Base-by-base conservation (phyloP, 2,888 invertebrate species). In the Ophioninae sp. region DNA sequence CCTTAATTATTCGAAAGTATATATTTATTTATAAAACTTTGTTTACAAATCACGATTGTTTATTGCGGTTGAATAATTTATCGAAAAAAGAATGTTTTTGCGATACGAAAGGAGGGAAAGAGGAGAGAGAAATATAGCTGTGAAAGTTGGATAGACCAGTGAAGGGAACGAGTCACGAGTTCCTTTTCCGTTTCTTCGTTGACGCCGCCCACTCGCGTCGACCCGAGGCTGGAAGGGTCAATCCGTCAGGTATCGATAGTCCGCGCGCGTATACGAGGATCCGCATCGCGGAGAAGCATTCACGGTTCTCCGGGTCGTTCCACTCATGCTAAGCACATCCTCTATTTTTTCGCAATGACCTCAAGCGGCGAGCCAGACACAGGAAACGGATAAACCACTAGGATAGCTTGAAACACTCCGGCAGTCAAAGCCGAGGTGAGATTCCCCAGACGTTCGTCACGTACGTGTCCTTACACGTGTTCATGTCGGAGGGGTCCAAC, bases 231-330 rank as follows among this genome's bases (percentile, higher is more conserved):
- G 44, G 37, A 20, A 78, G 80, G 89, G 88, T 89, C 88, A 89
- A 85, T 88, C 89, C 86, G 88, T 89, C 89, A 86, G 87, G 80
- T 86, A 89, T 89, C 88, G 89, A 89, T 87, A 88, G 87, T 87
- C 89, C 77, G 80, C 74, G 68, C 88, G 87, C 88, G 88, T 88
- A 85, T 85, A 70, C 56, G 73, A 85, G 86, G n/a, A 50, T 20
- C 50, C 20, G 85, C 86, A 83, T 79, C 72, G 76, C 72, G 59
- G 79, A 82, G 79, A 81, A 80, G 80, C 70, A 82, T 70, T 77
- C 84, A 81, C 76, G 68, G 64, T 73, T 75, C 84, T 82, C 81
- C 50, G 17, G 50, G 83, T 82, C 84, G 86, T 65, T 84, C 79
- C 78, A 82, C 85, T 84, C 87, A 82, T 84, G 82, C 84, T 79